Conservation (phyloP, 2,113 vertebrate species). For the Leptodactylus fuscus region DNA sequence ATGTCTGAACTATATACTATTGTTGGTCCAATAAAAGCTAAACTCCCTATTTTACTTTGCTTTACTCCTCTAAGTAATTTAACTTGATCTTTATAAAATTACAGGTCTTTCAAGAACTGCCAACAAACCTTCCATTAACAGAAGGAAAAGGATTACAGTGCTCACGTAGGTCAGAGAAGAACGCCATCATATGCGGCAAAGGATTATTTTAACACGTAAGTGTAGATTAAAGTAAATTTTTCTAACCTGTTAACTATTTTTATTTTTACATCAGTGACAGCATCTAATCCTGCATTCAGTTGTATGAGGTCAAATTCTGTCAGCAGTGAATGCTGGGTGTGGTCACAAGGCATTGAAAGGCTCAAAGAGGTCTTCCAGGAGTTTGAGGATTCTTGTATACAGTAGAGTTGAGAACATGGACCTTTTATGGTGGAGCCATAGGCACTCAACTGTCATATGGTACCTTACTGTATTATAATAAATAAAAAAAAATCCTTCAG, state of each 20-base stretch:
- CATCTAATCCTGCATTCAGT: conserved; percentile 49
- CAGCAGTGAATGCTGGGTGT: not conserved
- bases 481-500: too few relatives aligned
- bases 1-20: conserved; percentile 27
- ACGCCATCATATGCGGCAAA: conserved; percentile 60
- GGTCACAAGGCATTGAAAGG: not conserved
- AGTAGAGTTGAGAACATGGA: not conserved
- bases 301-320: not conserved
- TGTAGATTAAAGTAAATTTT: conserved; percentile 65
- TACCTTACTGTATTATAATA: too few relatives aligned
- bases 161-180: conserved; percentile 49
- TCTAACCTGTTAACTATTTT: conserved; percentile 62
- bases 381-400: not conserved
- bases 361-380: not conserved
- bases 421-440: not conserved
- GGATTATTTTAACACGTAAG: conserved; percentile 39
- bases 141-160: conserved; percentile 64
- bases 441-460: too few relatives aligned
- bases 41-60: conserved; percentile 26
- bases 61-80: conserved; percentile 64
- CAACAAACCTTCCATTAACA: conserved; percentile 67
- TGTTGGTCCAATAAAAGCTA: conserved; percentile 52
- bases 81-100: conserved; percentile 65
- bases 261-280: conserved; percentile 59
- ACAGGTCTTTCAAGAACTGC: conserved; percentile 58